phyloP scores from a whole-genome alignment of 1,140 invertebrate species.

The Cydia strobilella region DNA sequence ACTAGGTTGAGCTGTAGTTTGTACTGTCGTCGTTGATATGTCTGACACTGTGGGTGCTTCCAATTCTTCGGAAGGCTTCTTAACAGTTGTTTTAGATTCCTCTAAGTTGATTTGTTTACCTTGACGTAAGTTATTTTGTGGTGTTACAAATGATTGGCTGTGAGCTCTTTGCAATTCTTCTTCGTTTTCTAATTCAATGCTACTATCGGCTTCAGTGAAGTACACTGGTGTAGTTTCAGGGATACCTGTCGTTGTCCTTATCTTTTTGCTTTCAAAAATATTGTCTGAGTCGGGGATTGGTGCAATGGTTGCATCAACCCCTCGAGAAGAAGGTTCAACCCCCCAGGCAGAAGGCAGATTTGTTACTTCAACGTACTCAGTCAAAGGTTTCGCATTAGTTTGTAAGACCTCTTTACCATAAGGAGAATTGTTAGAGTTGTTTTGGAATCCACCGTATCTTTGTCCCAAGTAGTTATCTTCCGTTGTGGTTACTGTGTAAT shows the following conservation, averaged over 20 bases:
- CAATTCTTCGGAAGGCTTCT: slow-evolving; percentile 64
- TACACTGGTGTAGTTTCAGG: slow-evolving; percentile 57
- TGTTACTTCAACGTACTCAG: slow-evolving; percentile 65
- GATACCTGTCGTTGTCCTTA: slow-evolving; percentile 50
- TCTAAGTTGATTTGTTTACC: slow-evolving; percentile 71
- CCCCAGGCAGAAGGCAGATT: slow-evolving; percentile 71
- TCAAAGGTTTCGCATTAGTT: slow-evolving; percentile 58
- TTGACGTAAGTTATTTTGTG: slow-evolving; percentile 68
- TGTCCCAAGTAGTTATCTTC: slow-evolving; percentile 64
- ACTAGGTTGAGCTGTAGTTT: slow-evolving; percentile 60
- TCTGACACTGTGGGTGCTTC: slow-evolving; percentile 65
- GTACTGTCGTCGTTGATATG: slow-evolving; percentile 49
- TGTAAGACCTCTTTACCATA: slow-evolving; percentile 61
- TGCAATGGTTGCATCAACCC: slow-evolving; percentile 51
- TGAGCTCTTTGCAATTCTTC: slow-evolving; percentile 78
- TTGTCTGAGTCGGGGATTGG: slow-evolving; percentile 54
- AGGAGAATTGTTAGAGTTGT: slow-evolving; percentile 69
- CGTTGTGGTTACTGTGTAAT: slow-evolving; percentile 46
- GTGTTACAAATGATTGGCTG: slow-evolving; percentile 75
- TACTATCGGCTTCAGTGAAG: slow-evolving; percentile 67
- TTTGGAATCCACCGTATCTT: slow-evolving; percentile 79
- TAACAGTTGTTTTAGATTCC: slow-evolving; percentile 53
- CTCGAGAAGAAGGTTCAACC: slow-evolving; percentile 53
- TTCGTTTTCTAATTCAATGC: slow-evolving; percentile 75
- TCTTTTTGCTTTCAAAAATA: slow-evolving; percentile 71